Evolutionary conservation across 2,113 vertebrate species (phyloP).

Genomic region (Thamnaconus septentrionalis): DNA sequence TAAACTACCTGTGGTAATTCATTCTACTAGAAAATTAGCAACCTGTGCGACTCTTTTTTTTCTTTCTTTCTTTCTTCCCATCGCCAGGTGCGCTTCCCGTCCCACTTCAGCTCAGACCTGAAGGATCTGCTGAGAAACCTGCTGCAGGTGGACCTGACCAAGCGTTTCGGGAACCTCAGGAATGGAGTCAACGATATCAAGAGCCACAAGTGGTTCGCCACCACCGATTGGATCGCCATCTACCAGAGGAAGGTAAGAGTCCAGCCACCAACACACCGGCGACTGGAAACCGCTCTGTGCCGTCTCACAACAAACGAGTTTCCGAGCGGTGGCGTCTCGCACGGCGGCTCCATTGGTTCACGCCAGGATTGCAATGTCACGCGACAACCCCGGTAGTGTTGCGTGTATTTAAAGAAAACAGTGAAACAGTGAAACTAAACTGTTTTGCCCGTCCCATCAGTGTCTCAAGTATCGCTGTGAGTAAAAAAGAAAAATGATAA

Average conservation of each 20-base stretch:
- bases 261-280: neutral
- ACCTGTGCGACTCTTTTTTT: no score
- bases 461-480: no score
- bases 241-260: constrained; percentile 89
- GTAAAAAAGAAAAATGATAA: no score
- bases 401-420: no score
- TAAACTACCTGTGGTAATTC: neutral
- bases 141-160: constrained; percentile 93
- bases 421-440: no score
- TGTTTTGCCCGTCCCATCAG: no score
- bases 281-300: no score
- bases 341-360: no score
- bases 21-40: neutral
- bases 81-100: constrained; percentile 86
- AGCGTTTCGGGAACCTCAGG: constrained; percentile 93
- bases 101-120: constrained; percentile 93
- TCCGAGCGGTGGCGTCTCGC: no score
- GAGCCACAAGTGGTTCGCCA: constrained; percentile 93
- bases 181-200: constrained; percentile 95
- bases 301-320: no score
- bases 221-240: constrained; percentile 94
- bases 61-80: neutral
- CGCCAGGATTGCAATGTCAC: no score
- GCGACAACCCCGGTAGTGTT: no score
- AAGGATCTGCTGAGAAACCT: constrained; percentile 91